Base-by-base conservation (phyloP, 2,113 vertebrate species). In the Aphelocoma coerulescens region DNA sequence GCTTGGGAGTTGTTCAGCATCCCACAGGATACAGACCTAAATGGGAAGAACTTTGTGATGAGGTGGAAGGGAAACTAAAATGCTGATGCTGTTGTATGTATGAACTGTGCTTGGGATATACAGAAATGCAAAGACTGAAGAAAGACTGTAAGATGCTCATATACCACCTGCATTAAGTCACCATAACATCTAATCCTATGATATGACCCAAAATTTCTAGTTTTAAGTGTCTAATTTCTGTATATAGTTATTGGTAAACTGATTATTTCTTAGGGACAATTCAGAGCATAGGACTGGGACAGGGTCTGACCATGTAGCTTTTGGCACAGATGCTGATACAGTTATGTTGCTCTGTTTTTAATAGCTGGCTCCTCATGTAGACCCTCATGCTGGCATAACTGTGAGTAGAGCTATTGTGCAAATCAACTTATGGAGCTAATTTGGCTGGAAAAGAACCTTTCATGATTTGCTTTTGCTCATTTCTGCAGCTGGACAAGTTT, bases 41-140 rank as follows among this genome's bases (percentile, higher is more conserved):
- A 65, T 37, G 39, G 14, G 28, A 77, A 74, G 32, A 65, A 88
- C 0, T 3, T 65, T 87, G 44, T 61, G 44, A 69, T 52, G 26
- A 61, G 16, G 35, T 51, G 19, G n/a, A 88, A 81, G 27, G 65
- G 16, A 74, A 88, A 61, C 27, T 52, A 43, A 90, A 77, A 89
- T 48, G 33, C 21, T 58, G 32, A n/a, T 83, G 30, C 24, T 66
- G 27, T 57, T 69, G 4, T 48, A 41, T 15, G 15, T 17, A 74
- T 0, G 0, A 32, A 71, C 41, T 43, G 39, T 54, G 54, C 26
- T 58, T 27, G 20, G 10, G 57, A 18, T 26, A 44, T 37, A 22
- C n/a, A 73, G 55, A 85, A 66, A 74, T 78, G 39, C 66, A 32
- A 67, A 27, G 33, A 48, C 4, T 61, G 12, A 85, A 67, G 17